Conservation (phyloP, 1,140 invertebrate species). For the Cherax quadricarinatus region DNA sequence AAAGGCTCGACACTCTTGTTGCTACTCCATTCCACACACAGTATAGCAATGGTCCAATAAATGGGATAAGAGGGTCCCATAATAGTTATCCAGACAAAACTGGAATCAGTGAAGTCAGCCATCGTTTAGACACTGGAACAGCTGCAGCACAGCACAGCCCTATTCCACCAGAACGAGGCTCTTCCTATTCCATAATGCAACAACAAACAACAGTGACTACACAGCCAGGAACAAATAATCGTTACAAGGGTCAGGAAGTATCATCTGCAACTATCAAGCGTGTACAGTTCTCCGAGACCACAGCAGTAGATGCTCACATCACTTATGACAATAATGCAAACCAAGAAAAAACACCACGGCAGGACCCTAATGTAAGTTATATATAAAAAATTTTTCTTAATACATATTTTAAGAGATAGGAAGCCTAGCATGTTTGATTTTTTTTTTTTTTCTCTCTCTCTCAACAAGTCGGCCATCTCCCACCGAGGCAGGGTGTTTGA, state of each 20-base stretch:
- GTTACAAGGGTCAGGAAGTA: slow-evolving; percentile 48
- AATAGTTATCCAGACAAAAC: slow-evolving; percentile 49
- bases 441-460: too few relatives aligned
- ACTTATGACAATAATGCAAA: slow-evolving; percentile 73
- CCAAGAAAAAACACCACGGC: slow-evolving; percentile 65
- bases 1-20: slow-evolving; percentile 80
- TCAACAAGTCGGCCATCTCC: too few relatives aligned
- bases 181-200: slow-evolving; percentile 89
- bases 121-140: slow-evolving; percentile 25
- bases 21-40: slow-evolving; percentile 78
- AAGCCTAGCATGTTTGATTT: too few relatives aligned
- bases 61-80: slow-evolving; percentile 28
- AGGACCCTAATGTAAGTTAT: slow-evolving; percentile 62
- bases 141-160: slow-evolving; percentile 77
- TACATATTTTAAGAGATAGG: background rate
- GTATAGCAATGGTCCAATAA: slow-evolving; percentile 69
- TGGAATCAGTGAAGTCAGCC: slow-evolving; percentile 48
- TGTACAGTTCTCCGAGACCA: slow-evolving; percentile 72
- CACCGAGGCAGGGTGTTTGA: too few relatives aligned
- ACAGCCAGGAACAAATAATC: slow-evolving; percentile 30
- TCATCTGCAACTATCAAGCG: slow-evolving; percentile 67
- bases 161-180: slow-evolving; percentile 86
- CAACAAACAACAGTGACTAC: slow-evolving; percentile 74
- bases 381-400: background rate
- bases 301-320: slow-evolving; percentile 63